Evolutionary conservation across 2,888 invertebrate genomes (phyloP).

Genomic region (Synanthedon andrenaeformis): DNA sequence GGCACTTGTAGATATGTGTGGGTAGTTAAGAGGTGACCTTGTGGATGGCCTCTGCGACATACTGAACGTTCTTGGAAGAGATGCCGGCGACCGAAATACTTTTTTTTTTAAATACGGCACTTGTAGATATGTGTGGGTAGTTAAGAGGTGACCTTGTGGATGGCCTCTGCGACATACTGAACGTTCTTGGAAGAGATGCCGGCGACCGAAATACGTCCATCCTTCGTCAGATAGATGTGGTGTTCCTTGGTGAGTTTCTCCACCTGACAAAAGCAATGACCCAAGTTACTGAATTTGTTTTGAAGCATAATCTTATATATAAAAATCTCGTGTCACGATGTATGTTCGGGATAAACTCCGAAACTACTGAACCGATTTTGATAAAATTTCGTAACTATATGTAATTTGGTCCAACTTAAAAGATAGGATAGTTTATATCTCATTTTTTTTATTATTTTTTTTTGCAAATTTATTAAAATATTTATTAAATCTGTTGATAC

Average conservation of each 20-base stretch:
- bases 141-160: slow-evolving; percentile 84
- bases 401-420: too few species aligned
- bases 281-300: background rate
- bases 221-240: slow-evolving; percentile 95
- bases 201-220: slow-evolving; percentile 98
- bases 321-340: too few species aligned
- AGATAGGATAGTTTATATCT: too few species aligned
- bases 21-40: slow-evolving; percentile 73
- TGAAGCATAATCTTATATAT: too few species aligned
- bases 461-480: too few species aligned
- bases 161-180: slow-evolving; percentile 91
- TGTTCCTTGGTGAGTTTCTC: slow-evolving; percentile 88
- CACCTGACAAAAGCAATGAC: slow-evolving; percentile 67
- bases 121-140: background rate
- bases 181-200: slow-evolving; percentile 96
- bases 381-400: too few species aligned
- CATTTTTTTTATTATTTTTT: too few species aligned
- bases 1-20: background rate
- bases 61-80: slow-evolving; percentile 93
- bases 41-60: slow-evolving; percentile 94
- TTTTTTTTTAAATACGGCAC: too few species aligned
- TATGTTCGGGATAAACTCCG: too few species aligned
- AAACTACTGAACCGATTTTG: too few species aligned
- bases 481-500: too few species aligned
- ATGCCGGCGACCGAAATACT: slow-evolving; percentile 98